Evolutionary conservation across 2,888 invertebrate genomes (phyloP).

Genomic region (Sialis fuliginosa): DNA sequence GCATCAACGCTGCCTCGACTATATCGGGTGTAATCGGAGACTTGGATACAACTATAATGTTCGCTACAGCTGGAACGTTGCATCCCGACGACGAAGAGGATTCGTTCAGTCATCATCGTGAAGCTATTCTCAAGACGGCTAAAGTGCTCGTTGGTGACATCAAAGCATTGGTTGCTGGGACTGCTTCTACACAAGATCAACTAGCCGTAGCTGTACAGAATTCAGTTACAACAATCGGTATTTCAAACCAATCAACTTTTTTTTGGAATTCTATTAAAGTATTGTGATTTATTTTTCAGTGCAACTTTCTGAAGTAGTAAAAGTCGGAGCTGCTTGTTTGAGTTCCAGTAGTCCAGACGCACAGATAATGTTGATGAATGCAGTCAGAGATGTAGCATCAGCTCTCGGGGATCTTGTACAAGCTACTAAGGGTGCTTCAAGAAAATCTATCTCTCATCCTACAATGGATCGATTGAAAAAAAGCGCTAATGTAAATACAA

Average conservation of each 20-base stretch:
- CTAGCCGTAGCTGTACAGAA: constrained; percentile 92
- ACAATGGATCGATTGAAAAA: constrained; percentile 95
- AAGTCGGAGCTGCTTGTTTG: constrained; percentile 88
- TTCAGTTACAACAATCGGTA: constrained; percentile 85
- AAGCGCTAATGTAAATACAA: constrained; percentile 61
- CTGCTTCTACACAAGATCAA: constrained; percentile 90
- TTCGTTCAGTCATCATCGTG: constrained; percentile 87
- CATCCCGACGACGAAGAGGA: constrained; percentile 86
- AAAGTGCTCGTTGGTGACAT: constrained; percentile 98
- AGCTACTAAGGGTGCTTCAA: constrained; percentile 94
- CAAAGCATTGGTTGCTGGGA: constrained; percentile 93
- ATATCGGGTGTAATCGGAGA: constrained; percentile 96
- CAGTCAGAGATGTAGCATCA: constrained; percentile 94
- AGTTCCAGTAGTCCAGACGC: constrained; percentile 89
- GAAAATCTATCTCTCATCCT: constrained; percentile 84
- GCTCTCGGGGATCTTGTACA: constrained; percentile 92
- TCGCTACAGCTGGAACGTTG: constrained; percentile 94
- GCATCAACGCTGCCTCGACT: constrained; percentile 95
- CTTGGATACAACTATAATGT: constrained; percentile 96
- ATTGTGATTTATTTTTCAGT: constrained; percentile 30
- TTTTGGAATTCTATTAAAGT: background rate
- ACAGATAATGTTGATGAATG: constrained; percentile 94
- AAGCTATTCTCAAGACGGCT: constrained; percentile 92
- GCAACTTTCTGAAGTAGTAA: constrained; percentile 92
- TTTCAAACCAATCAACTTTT: constrained; percentile 13